These are phyloP conservation scores for Rhabditophanes sp. DNA, from an alignment of 2,888 invertebrate species.

Conservation along the genomic window DNA sequence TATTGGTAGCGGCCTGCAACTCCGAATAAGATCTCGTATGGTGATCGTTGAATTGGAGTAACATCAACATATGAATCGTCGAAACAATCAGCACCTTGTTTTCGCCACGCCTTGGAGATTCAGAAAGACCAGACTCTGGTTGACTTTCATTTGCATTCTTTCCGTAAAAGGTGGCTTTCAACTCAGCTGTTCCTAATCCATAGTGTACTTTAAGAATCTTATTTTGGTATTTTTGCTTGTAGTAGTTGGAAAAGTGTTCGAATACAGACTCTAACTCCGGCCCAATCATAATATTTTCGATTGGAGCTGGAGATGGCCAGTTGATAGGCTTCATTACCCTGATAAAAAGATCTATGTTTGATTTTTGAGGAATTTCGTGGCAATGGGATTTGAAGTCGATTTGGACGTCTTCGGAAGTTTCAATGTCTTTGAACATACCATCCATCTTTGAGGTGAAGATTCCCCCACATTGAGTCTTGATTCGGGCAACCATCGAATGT, in stretches of 20 bases:
- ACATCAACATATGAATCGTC: slow-evolving; percentile 80
- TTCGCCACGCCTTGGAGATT: slow-evolving; percentile 9
- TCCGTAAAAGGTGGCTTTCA: slow-evolving; percentile 86
- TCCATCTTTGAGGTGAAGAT: slow-evolving; percentile 99
- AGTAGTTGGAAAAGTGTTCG: too few species aligned
- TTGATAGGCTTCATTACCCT: too few species aligned
- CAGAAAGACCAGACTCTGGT: slow-evolving; percentile 1
- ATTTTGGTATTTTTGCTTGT: too few species aligned
- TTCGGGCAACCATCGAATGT: slow-evolving; percentile 98
- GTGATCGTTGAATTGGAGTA: slow-evolving; percentile 81
- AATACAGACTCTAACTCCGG: too few species aligned
- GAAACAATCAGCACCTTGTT: slow-evolving; percentile 57
- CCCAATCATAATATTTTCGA: too few species aligned
- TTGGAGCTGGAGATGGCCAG: too few species aligned
- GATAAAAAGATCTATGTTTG: too few species aligned
- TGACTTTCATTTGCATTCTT: slow-evolving; percentile 33
- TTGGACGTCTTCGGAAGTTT: slow-evolving; percentile 92
- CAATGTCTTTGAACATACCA: slow-evolving; percentile 99
- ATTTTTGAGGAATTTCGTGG: too few species aligned
- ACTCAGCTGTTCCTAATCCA: slow-evolving; percentile 80
- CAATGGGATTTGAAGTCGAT: slow-evolving; percentile 96
- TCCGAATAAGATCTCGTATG: slow-evolving; percentile 55
- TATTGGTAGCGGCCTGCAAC: slow-evolving; percentile 87
- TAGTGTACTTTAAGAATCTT: too few species aligned
- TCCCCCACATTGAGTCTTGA: slow-evolving; percentile 98